Conservation (phyloP, 2,888 invertebrate species). For the Scaptomyza cyrtandrae region DNA sequence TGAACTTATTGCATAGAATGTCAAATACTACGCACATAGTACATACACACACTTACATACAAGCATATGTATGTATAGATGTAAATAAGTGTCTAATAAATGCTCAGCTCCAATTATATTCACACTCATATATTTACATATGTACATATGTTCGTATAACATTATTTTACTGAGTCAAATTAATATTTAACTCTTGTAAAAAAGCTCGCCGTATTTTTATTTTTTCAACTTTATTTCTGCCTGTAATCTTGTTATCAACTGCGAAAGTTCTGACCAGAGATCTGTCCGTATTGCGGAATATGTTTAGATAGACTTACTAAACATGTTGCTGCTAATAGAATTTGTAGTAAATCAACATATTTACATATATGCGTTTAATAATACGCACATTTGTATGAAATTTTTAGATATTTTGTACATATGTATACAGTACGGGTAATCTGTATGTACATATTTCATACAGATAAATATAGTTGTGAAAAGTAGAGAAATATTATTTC, state of each 20-base stretch:
- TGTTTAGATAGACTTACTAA: not conserved
- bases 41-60: conserved; percentile 2
- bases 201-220: not conserved
- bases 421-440: conserved; percentile 35
- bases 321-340: conserved; percentile 8
- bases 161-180: not conserved
- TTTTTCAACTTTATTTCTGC: not conserved
- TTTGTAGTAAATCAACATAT: conserved; percentile 7
- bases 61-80: conserved; percentile 2
- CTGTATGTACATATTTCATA: conserved; percentile 33
- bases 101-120: conserved; percentile 4
- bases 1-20: conserved; percentile 11
- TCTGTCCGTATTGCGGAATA: not conserved
- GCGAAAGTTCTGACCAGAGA: conserved; percentile 4
- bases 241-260: conserved; percentile 14
- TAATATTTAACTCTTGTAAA: not conserved
- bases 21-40: conserved; percentile 9
- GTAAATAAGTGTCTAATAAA: conserved; percentile 10
- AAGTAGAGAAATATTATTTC: conserved; percentile 4
- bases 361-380: conserved; percentile 12
- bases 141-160: conserved; percentile 4
- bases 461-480: conserved; percentile 21
- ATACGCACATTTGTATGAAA: conserved; percentile 10
- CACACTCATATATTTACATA: not conserved
- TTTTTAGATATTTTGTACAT: conserved; percentile 30